phyloP scores from a whole-genome alignment of 2,113 vertebrate species.

The Phoxinus phoxinus region DNA sequence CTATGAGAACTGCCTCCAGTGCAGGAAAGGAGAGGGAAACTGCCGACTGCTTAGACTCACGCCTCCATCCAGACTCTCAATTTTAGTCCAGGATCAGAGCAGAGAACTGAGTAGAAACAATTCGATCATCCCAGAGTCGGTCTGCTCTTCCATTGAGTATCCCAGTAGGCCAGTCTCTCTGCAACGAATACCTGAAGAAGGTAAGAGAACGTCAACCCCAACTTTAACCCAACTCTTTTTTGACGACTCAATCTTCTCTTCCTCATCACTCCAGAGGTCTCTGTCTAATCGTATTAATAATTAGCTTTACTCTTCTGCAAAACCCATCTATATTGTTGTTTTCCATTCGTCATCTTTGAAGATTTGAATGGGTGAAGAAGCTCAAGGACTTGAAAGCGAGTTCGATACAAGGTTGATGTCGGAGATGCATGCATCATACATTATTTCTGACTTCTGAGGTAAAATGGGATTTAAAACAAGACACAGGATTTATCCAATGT shows the following conservation, averaged over 20 bases:
- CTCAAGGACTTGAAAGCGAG: neutral
- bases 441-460: neutral
- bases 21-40: constrained; percentile 60
- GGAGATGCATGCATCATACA: neutral
- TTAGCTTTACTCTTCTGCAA: constrained; percentile 29
- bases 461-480: too few species aligned
- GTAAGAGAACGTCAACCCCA: constrained; percentile 64
- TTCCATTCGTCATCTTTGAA: neutral
- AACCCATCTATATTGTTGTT: constrained; percentile 29
- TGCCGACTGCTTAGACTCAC: constrained; percentile 4
- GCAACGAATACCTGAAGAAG: constrained; percentile 56
- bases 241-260: neutral
- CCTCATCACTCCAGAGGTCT: constrained; percentile 16
- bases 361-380: neutral
- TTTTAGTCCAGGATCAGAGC: neutral
- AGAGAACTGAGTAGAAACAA: constrained; percentile 21
- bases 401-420: neutral
- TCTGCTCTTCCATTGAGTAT: constrained; percentile 39
- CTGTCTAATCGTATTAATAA: constrained; percentile 45
- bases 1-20: constrained; percentile 76
- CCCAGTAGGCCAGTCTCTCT: constrained; percentile 41
- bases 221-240: constrained; percentile 32
- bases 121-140: neutral
- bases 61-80: neutral
- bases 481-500: too few species aligned